Evolutionary conservation across 2,888 invertebrate species (phyloP).

Genomic region (Octonoba sinensis): DNA sequence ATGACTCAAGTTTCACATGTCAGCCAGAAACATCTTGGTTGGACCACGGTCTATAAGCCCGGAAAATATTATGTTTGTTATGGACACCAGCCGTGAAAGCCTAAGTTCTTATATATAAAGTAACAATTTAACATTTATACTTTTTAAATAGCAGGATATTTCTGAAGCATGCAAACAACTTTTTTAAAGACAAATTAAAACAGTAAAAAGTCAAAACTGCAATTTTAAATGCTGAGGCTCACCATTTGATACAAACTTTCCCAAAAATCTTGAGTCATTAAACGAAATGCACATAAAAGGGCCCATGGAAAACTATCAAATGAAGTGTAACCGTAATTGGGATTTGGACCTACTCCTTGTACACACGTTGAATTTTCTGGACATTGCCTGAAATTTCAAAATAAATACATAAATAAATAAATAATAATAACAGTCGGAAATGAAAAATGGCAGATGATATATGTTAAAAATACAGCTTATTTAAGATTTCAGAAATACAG

Average conservation of each 20-base stretch:
- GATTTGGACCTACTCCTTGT: conserved; percentile 92
- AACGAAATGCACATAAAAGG: conserved; percentile 93
- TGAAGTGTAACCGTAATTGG: conserved; percentile 96
- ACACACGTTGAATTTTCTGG: conserved; percentile 88
- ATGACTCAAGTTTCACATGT: no score
- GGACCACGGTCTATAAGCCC: no score
- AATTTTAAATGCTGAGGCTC: not conserved
- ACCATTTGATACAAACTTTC: conserved; percentile 96
- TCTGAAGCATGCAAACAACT: no score
- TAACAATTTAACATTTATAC: no score
- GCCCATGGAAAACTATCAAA: conserved; percentile 99
- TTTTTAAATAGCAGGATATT: no score
- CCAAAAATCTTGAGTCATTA: conserved; percentile 99
- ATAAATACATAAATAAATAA: conserved; percentile 65
- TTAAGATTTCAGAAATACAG: no score
- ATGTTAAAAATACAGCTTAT: not conserved
- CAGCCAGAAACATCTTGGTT: no score
- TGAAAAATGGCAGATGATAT: not conserved
- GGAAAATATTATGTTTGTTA: no score
- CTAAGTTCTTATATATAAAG: no score
- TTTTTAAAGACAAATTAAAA: no score
- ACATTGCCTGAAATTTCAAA: conserved; percentile 76
- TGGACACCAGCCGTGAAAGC: no score
- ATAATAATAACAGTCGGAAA: not conserved
- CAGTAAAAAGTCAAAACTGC: no score